These are phyloP conservation scores for Chloroceryle inda DNA, from an alignment of 2,797 vertebrate species.

Conservation along the genomic window DNA sequence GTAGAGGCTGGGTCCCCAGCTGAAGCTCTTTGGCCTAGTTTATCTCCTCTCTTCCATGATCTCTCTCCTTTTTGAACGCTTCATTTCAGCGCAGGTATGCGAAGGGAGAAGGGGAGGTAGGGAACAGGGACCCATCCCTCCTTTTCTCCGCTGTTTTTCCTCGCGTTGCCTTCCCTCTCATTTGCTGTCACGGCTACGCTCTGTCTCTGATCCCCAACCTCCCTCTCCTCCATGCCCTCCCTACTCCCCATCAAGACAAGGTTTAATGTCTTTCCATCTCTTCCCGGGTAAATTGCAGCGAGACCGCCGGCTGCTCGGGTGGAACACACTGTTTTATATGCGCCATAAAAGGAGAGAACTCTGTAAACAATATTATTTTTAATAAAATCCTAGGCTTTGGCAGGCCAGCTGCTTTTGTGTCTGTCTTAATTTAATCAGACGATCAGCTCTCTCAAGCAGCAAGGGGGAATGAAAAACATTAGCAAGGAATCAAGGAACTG, in stretches of 20 bases:
- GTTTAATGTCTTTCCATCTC: constrained; percentile 57
- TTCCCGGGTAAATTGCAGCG: constrained; percentile 8
- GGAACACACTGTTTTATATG: constrained; percentile 50
- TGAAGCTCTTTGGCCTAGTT: constrained; percentile 35
- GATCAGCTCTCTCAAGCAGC: constrained; percentile 63
- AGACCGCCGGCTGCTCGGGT: constrained; percentile 1
- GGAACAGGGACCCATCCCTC: background rate
- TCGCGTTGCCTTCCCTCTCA: background rate
- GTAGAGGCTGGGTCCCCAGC: constrained; percentile 8
- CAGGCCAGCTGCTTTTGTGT: constrained; percentile 66
- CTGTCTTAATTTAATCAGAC: constrained; percentile 77
- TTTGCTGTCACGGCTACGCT: background rate
- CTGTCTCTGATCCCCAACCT: background rate
- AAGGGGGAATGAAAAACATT: constrained; percentile 69
- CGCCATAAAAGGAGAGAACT: constrained; percentile 62
- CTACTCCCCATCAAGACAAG: constrained; percentile 12
- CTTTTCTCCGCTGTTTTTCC: background rate
- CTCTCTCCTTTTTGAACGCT: background rate
- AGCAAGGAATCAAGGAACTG: constrained; percentile 32
- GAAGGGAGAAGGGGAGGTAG: background rate
- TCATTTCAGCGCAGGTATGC: background rate
- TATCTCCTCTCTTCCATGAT: background rate
- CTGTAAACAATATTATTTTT: constrained; percentile 75
- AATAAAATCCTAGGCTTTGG: constrained; percentile 74
- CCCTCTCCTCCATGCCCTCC: background rate